These are phyloP conservation scores for Rhinopithecus roxellana DNA, from an alignment of 2,113 vertebrate species.

Conservation along the genomic window DNA sequence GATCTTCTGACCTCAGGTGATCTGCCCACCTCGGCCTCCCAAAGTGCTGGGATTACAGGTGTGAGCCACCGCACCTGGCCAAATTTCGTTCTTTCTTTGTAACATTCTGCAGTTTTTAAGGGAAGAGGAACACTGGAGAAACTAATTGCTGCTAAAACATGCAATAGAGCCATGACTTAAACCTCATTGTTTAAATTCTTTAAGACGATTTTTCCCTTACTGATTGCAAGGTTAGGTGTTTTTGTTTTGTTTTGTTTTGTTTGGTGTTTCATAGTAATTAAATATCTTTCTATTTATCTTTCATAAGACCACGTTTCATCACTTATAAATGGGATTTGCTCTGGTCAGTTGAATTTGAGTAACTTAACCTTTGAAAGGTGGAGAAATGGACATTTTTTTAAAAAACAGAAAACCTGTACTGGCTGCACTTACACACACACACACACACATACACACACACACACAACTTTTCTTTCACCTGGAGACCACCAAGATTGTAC, in stretches of 20 bases:
- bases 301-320: slow-evolving; percentile 52
- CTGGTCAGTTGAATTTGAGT: slow-evolving; percentile 62
- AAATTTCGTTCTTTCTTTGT: not conserved
- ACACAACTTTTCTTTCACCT: slow-evolving; percentile 64
- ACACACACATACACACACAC: not conserved
- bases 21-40: too few relatives aligned
- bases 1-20: too few relatives aligned
- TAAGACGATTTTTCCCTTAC: not conserved
- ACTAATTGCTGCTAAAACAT: not conserved
- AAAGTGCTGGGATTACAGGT: too few relatives aligned
- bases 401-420: not conserved
- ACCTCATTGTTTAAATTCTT: slow-evolving; percentile 52
- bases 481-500: slow-evolving; percentile 74
- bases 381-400: not conserved
- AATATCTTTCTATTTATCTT: slow-evolving; percentile 60
- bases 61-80: too few relatives aligned
- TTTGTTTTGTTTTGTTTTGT: too few relatives aligned
- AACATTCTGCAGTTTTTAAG: not conserved
- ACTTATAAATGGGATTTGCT: slow-evolving; percentile 55
- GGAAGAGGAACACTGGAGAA: not conserved
- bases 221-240: not conserved
- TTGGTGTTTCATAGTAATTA: slow-evolving; percentile 38
- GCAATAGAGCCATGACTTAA: not conserved
- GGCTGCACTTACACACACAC: not conserved
- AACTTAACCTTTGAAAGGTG: slow-evolving; percentile 44